Evolutionary conservation across 2,888 invertebrate species (phyloP).

Genomic region (Cerceris rybyensis): DNA sequence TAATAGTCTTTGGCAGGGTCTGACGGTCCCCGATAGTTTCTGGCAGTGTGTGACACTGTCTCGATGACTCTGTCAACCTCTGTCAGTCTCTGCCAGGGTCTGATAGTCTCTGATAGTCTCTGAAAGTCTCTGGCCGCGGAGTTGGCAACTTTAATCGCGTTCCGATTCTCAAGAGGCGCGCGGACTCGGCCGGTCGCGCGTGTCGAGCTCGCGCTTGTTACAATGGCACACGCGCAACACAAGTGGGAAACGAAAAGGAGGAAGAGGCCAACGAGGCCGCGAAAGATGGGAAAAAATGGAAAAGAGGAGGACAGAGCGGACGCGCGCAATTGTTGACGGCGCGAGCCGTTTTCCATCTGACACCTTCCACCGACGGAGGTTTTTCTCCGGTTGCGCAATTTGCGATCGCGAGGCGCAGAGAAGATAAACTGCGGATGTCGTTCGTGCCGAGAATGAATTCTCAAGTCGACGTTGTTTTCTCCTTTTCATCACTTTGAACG

Average conservation of each 20-base stretch:
- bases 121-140: conserved; percentile 20
- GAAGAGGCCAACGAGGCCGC: neutral
- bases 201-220: conserved; percentile 26
- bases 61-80: too few relatives aligned
- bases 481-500: too few relatives aligned
- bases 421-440: too few relatives aligned
- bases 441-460: too few relatives aligned
- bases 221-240: conserved; percentile 65
- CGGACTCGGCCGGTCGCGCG: conserved; percentile 4
- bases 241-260: conserved; percentile 39
- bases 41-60: too few relatives aligned
- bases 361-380: conserved; percentile 28
- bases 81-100: neutral
- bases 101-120: neutral
- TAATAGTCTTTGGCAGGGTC: too few relatives aligned
- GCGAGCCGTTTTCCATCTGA: conserved; percentile 46
- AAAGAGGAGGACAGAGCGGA: conserved; percentile 21
- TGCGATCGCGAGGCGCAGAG: conserved; percentile 3
- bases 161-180: conserved; percentile 73
- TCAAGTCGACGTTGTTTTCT: too few relatives aligned
- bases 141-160: conserved; percentile 68
- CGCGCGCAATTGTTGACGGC: conserved; percentile 38
- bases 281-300: neutral
- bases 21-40: too few relatives aligned
- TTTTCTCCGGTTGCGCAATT: conserved; percentile 37